Evolutionary conservation across 2,113 vertebrate species (phyloP), one percentile per base, ranked within the genome.

Genomic region (Erinaceus europaeus): DNA sequence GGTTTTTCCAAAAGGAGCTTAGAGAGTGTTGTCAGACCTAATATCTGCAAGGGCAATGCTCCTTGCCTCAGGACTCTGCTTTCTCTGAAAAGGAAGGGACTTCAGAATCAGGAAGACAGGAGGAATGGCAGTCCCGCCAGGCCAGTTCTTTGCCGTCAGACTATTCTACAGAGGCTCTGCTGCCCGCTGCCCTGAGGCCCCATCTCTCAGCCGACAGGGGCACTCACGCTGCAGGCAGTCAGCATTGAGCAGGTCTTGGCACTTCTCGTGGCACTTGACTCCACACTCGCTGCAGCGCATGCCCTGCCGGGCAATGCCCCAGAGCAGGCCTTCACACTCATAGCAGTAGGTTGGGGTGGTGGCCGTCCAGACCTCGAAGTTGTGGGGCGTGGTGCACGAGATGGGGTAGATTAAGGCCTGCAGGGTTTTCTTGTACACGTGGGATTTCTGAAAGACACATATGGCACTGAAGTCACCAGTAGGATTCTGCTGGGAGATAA

Each of bases 391-490:
- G 36, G 99, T 99, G 94, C 98, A 99, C 29, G 99, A 99, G 95
- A 99, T 99, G 69, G 99, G 99, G 95, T 99, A 99, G 97, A 99
- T 99, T 95, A 99, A 98, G 91, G 99, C 99, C 97, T 99, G 99
- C 52, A 99, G 97, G 10, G 98, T 99, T 97, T 99, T 99, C 97
- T 98, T 99, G 91, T 99, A 99, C 34, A 99, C 99, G 13, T 99
- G 98, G 71, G 97, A 98, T 98, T 99, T 99, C 99, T 99, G 97
- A 96, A 97, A 97, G 55, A 91, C 72, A 94, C 59, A 50, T 4
- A 92, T 3, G 44, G 78, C 84, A 93, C 67, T 9, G n/a, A n/a
- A 87, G 18, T 72, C 55, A 73, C 15, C 74, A 87, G 29, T 5
- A 52, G 3, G 78, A 25, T 20, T 61, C 69, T 72, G 40, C 27